Evolutionary conservation across 1,140 invertebrate genomes (phyloP).

Genomic region (Anastrepha ludens): DNA sequence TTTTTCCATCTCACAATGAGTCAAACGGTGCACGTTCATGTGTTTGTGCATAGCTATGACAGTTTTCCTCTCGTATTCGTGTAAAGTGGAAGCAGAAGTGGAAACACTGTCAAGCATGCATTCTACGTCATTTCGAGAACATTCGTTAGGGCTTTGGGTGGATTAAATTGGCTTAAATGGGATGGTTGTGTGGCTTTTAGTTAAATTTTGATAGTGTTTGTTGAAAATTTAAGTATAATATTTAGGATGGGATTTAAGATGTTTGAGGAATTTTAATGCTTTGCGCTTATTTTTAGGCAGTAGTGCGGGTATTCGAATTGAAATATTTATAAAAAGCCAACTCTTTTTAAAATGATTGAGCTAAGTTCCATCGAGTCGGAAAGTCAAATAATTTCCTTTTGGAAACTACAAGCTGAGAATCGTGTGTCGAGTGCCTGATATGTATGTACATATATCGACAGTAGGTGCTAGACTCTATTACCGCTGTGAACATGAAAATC

Average conservation of each 20-base stretch:
- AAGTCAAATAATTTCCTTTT: no score
- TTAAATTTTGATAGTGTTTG: conserved; percentile 45
- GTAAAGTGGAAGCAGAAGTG: not conserved
- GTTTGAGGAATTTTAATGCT: no score
- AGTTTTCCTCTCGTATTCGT: conserved; percentile 14
- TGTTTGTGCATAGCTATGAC: not conserved
- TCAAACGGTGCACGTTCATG: not conserved
- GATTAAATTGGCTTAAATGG: conserved; percentile 42
- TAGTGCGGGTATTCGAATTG: no score
- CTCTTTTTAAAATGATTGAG: no score
- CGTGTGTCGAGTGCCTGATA: no score
- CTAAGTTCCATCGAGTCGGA: no score
- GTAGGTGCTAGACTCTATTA: no score
- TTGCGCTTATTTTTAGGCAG: no score
- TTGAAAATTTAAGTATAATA: conserved; percentile 15
- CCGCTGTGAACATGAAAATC: no score
- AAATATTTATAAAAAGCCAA: no score
- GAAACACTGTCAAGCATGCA: not conserved
- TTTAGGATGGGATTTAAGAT: not conserved
- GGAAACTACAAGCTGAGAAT: no score
- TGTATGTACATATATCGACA: no score
- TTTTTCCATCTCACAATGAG: not conserved
- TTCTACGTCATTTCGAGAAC: conserved; percentile 40
- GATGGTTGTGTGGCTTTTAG: conserved; percentile 18
- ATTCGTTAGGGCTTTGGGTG: conserved; percentile 2